Conservation (phyloP, 2,888 invertebrate genomes). For the Caenorhabditis sp. region DNA sequence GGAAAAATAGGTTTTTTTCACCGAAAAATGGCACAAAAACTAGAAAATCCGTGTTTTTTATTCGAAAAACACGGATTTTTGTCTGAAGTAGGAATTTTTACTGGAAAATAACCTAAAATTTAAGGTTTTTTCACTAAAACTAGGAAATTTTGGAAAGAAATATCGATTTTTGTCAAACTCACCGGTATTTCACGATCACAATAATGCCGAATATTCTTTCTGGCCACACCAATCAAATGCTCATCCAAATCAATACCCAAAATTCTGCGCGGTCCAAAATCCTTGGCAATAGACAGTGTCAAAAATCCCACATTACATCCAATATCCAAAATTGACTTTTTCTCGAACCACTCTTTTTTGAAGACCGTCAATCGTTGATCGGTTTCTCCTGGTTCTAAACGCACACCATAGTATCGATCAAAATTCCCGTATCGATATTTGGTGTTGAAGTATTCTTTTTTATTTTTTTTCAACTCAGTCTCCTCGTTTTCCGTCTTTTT, state of each 20-base stretch:
- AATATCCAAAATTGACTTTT: conserved; percentile 89
- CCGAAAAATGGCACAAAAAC: too few species aligned
- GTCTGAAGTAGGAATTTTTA: neutral
- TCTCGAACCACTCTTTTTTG: conserved; percentile 83
- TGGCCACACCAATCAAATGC: conserved; percentile 81
- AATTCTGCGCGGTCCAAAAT: conserved; percentile 84
- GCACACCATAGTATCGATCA: conserved; percentile 93
- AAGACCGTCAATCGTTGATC: conserved; percentile 84
- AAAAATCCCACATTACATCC: conserved; percentile 97
- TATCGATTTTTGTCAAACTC: too few species aligned
- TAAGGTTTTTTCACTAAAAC: conserved; percentile 7
- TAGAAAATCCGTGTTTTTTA: too few species aligned
- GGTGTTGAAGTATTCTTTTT: conserved; percentile 54
- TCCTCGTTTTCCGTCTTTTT: conserved; percentile 30
- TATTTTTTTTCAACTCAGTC: conserved; percentile 24
- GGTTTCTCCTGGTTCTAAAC: conserved; percentile 78
- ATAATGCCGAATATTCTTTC: conserved; percentile 81
- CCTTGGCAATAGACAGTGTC: conserved; percentile 86
- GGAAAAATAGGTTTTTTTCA: too few species aligned
- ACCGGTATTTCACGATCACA: conserved; percentile 60
- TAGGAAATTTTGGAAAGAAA: too few species aligned
- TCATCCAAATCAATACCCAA: conserved; percentile 89
- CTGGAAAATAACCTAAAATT: neutral
- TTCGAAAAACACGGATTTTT: too few species aligned
- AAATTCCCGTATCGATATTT: conserved; percentile 90